Percentiles rank a stretch among this genome's conserved stretches.
Conservation (phyloP, 2,113 vertebrate species). For the Actinemys pallida region DNA sequence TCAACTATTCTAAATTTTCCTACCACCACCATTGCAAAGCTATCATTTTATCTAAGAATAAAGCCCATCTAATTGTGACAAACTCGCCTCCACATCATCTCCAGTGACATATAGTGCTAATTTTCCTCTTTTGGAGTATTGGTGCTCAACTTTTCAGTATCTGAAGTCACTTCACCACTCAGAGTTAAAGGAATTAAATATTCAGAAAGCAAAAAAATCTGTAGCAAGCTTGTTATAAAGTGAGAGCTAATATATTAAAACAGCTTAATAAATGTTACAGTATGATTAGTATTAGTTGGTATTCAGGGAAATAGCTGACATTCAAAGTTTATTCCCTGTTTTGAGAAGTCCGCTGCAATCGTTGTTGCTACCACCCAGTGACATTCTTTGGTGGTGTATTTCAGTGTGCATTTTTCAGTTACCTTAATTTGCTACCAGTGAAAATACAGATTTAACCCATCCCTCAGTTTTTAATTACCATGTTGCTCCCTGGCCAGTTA, state of each 20-base stretch:
- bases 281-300: conserved; percentile 38
- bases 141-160: conserved; percentile 4
- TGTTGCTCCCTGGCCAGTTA: conserved; percentile 33
- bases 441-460: conserved; percentile 54
- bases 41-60: conserved; percentile 13
- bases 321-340: conserved; percentile 47
- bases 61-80: background rate
- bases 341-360: conserved; percentile 19
- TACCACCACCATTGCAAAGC: background rate
- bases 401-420: conserved; percentile 32
- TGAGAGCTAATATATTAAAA: conserved; percentile 59
- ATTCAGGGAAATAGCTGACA: conserved; percentile 45
- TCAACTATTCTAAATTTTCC: background rate
- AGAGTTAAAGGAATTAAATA: conserved; percentile 61
- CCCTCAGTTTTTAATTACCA: conserved; percentile 33
- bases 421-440: conserved; percentile 46
- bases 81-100: conserved; percentile 23
- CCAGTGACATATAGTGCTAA: background rate
- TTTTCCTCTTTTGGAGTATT: conserved; percentile 34
- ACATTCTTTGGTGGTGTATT: background rate
- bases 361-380: conserved; percentile 13
- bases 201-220: conserved; percentile 30
- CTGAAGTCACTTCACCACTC: conserved; percentile 46
- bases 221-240: conserved; percentile 22
- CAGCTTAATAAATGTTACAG: conserved; percentile 49